These are phyloP conservation scores for Tokudaia muenninki DNA, from an alignment of 2,797 vertebrate genomes.

Conservation along the genomic window DNA sequence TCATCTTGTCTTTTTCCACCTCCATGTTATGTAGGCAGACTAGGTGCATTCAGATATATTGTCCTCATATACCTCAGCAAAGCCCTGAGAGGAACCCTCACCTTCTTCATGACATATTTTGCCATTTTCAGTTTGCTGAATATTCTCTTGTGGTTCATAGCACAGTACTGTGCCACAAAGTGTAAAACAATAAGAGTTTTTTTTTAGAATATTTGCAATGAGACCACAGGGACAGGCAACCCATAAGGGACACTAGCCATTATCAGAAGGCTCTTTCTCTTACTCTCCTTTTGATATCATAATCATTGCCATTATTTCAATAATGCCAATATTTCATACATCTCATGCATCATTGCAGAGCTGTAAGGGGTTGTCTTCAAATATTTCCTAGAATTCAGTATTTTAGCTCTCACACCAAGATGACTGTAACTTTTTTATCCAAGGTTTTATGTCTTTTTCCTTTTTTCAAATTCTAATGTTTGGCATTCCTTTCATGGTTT, in stretches of 20 bases:
- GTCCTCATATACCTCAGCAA: background rate
- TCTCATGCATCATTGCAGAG: background rate
- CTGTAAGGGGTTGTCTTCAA: background rate
- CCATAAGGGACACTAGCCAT: background rate
- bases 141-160: background rate
- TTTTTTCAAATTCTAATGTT: background rate
- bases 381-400: conserved; percentile 1
- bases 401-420: background rate
- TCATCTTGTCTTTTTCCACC: conserved; percentile 48
- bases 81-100: background rate
- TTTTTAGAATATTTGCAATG: background rate
- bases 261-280: background rate
- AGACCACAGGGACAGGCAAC: background rate
- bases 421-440: background rate
- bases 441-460: background rate
- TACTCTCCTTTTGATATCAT: background rate
- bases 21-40: background rate
- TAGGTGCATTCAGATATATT: background rate
- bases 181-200: conserved; percentile 15
- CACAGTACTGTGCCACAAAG: background rate
- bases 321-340: background rate
- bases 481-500: background rate
- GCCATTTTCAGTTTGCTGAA: conserved; percentile 13
- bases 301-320: conserved; percentile 22
- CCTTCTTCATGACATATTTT: conserved; percentile 15